Percentiles rank a stretch among this genome's conserved stretches.
Conservation (phyloP, 2,113 vertebrate species). For the Choloepus hoffmanni region DNA sequence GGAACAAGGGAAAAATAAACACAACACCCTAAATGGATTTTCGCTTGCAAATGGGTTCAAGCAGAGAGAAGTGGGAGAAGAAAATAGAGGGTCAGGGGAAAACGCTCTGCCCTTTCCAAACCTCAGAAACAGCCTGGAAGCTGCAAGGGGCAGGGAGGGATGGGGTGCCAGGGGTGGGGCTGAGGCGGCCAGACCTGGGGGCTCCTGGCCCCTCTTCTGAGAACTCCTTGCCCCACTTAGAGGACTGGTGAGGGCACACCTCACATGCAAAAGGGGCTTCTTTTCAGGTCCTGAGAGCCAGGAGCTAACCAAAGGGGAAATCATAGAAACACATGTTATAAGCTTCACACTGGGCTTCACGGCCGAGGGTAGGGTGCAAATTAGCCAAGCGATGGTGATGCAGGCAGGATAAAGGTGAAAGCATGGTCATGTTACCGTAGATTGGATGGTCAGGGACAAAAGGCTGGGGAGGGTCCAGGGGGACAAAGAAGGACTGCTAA, state of each 20-base stretch:
- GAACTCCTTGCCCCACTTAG: neutral
- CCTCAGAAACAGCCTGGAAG: conserved; percentile 76
- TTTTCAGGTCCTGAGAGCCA: neutral
- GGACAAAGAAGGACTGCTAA: neutral
- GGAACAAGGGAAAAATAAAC: conserved; percentile 78
- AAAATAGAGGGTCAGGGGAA: conserved; percentile 73
- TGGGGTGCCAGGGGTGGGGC: neutral
- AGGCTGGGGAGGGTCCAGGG: neutral
- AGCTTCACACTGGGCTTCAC: accelerated
- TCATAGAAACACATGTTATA: no score
- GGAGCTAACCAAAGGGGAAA: neutral
- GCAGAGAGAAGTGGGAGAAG: conserved; percentile 57
- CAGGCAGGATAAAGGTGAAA: neutral
- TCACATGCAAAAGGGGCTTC: neutral
- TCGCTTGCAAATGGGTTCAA: conserved; percentile 77
- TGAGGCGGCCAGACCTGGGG: neutral
- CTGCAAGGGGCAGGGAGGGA: conserved; percentile 45
- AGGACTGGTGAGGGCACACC: neutral
- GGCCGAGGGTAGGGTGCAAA: neutral
- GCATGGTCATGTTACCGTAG: neutral
- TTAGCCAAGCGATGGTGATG: neutral
- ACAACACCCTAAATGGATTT: conserved; percentile 73
- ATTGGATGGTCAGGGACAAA: neutral
- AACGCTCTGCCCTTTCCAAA: conserved; percentile 67
- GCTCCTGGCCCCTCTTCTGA: neutral